phyloP scores from a whole-genome alignment of 2,797 vertebrate genomes.

The Spea hammondii region DNA sequence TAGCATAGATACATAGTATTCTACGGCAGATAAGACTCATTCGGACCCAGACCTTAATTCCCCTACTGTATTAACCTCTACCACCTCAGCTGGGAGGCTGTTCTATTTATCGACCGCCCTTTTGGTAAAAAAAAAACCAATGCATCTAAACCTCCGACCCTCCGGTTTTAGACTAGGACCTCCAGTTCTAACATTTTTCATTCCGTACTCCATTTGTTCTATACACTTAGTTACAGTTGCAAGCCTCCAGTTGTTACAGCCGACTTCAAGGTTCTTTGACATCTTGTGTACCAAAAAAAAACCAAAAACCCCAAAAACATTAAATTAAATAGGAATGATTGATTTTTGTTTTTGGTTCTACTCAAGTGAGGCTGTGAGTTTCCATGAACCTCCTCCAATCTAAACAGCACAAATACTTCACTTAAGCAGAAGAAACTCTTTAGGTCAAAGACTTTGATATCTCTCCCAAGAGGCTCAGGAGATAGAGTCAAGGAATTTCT shows the following conservation, averaged over 20 bases:
- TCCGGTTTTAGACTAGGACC: too few relatives aligned
- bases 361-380: background rate
- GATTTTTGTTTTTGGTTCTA: background rate
- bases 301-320: background rate
- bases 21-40: too few relatives aligned
- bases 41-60: too few relatives aligned
- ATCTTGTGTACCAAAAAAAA: slow-evolving; percentile 7
- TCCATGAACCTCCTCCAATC: slow-evolving; percentile 8
- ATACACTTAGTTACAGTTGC: too few relatives aligned
- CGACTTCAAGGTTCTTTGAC: background rate
- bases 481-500: background rate
- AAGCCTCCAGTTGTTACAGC: too few relatives aligned
- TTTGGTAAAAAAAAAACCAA: too few relatives aligned
- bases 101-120: background rate
- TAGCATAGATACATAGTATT: background rate
- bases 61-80: too few relatives aligned
- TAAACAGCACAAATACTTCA: slow-evolving; percentile 3
- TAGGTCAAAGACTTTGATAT: slow-evolving; percentile 7
- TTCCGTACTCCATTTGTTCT: too few relatives aligned
- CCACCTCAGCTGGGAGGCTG: background rate
- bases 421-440: background rate
- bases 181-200: too few relatives aligned
- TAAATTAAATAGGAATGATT: background rate
- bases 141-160: too few relatives aligned
- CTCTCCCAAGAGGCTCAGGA: background rate